Evolutionary conservation across 2,888 invertebrate genomes (phyloP), one percentile per base, ranked within the genome.

Genomic region (Alcis repandata): DNA sequence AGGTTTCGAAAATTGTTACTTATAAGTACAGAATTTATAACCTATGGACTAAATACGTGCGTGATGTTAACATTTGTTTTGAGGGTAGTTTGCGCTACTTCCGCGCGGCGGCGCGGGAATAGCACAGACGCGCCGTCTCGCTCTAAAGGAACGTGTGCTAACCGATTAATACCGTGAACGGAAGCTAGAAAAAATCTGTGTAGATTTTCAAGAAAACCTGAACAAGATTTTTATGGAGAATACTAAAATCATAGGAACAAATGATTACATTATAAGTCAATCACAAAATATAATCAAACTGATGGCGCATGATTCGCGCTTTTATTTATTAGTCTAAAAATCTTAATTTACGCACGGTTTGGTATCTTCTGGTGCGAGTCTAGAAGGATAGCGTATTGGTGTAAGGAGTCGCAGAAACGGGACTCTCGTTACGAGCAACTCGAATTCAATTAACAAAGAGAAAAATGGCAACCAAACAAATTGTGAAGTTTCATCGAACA

Each of bases 1-100:
- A 93, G 93, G 91, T 89, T 93, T 92, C 92, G 92, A 93, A 92
- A 90, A 88, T 91, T 90, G 90, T 91, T 91, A 88, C 92, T 89
- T 92, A 93, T 91, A 92, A 91, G 91, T 92, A 92, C 92, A 86
- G 89, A 87, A 87, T 84, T 86, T 64, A 48, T 84, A 87, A 85
- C 84, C 88, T 92, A 91, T 81, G 83, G 88, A 90, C 89, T 91
- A 91, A 89, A 80, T 83, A 89, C 86, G 90, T 91, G 91, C 88
- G 91, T 85, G 88, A 84, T 87, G 80, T 79, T 73, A 74, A 83
- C 75, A 82, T 79, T 79, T 80, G 81, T 83, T 69, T 82, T 27
- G 85, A 80, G 73, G 74, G 77, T 74, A 67, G 79, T 77, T 74
- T 76, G 71, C 74, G 71, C 73, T 68, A 69, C 74, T 79, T 77